phyloP scores from a whole-genome alignment of 2,888 invertebrate species.

The Carabus problematicus region DNA sequence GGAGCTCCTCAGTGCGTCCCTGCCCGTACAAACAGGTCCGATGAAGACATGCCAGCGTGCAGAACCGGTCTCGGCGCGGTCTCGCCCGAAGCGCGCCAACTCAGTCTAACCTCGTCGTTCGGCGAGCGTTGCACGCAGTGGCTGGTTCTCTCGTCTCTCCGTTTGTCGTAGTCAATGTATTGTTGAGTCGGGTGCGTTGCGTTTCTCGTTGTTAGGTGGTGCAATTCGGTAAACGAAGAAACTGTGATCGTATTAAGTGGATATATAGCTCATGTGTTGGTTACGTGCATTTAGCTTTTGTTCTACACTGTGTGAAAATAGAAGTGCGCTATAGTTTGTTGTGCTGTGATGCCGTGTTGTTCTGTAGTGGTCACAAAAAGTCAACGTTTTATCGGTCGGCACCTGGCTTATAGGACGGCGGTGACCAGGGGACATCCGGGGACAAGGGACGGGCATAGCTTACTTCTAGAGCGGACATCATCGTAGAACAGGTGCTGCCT shows the following conservation, averaged over 20 bases:
- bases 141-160: constrained; percentile 1
- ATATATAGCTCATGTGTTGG: not conserved
- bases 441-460: too few relatives aligned
- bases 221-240: too few relatives aligned
- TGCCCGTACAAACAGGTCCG: constrained; percentile 14
- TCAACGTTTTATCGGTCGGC: too few relatives aligned
- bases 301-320: not conserved
- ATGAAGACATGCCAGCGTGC: constrained; percentile 29
- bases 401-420: too few relatives aligned
- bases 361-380: too few relatives aligned
- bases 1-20: constrained; percentile 4
- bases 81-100: constrained; percentile 21
- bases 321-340: too few relatives aligned
- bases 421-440: too few relatives aligned
- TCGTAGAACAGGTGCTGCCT: too few relatives aligned
- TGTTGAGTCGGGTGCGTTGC: too few relatives aligned
- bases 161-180: not conserved
- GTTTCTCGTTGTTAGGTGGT: too few relatives aligned
- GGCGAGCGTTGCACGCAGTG: constrained; percentile 9
- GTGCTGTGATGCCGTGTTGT: too few relatives aligned
- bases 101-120: constrained; percentile 21
- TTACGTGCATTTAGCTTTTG: not conserved
- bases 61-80: constrained; percentile 19
- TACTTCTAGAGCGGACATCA: too few relatives aligned
- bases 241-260: not conserved